Conservation (phyloP, 2,113 vertebrate genomes). For the Poeciliopsis prolifica region DNA sequence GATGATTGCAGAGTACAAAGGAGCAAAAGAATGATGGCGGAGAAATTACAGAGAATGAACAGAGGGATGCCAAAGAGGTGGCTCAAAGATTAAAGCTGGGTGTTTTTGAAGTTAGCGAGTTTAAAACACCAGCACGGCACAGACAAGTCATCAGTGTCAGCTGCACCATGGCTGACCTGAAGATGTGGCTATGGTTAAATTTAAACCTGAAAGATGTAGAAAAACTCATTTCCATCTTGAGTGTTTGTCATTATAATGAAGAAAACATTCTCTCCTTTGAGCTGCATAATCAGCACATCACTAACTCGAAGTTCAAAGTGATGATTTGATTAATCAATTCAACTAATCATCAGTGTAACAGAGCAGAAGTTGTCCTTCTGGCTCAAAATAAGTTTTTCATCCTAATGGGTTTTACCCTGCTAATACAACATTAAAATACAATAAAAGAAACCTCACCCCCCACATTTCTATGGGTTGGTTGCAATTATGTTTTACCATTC, state of each 20-base stretch:
- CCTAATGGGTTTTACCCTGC: too few relatives aligned
- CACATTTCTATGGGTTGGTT: not conserved
- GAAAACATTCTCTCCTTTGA: not conserved
- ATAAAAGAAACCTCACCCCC: too few relatives aligned
- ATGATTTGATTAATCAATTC: not conserved
- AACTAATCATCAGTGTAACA: not conserved
- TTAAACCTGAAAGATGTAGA: not conserved
- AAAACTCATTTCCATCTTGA: not conserved
- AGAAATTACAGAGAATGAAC: constrained; percentile 8
- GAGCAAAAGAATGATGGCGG: constrained; percentile 15
- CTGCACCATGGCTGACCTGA: not conserved
- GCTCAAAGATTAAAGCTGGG: not conserved
- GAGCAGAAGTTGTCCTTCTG: not conserved
- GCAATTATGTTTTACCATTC: not conserved
- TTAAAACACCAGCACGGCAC: not conserved
- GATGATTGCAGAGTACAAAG: constrained; percentile 47
- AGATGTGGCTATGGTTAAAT: not conserved
- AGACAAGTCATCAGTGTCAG: not conserved
- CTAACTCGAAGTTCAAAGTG: not conserved
- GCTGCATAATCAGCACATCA: not conserved
- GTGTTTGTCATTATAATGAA: not conserved
- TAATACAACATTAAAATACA: too few relatives aligned
- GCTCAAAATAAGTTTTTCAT: not conserved
- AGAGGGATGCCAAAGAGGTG: not conserved
- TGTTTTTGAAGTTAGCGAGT: not conserved